Evolutionary conservation across 2,113 vertebrate species (phyloP), one percentile per base, ranked within the genome.

Genomic region (Diadophis punctatus): DNA sequence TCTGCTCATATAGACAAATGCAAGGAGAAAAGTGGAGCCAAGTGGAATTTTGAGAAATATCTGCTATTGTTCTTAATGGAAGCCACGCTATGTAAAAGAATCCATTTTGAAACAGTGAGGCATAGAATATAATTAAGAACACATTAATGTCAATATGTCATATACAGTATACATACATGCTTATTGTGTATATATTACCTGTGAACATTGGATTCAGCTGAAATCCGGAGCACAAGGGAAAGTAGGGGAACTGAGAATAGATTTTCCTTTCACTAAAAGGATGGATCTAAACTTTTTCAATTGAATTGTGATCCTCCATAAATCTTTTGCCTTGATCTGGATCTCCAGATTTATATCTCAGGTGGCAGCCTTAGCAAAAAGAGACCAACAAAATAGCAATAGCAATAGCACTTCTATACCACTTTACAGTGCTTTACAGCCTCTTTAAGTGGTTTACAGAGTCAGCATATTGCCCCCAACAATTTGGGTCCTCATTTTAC

Each of bases 21-120:
- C 39, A n/a, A 92, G 58, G 1, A 58, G 23, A 91, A 95, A 95
- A 22, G 58, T 74, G 27, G 88, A 93, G 58, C 22, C 18, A 86
- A 90, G 22, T 39, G 94, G 8, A 14, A 20, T 18, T 88, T 43
- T 86, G 91, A 63, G 56, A 91, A 68, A 9, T 91, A 63, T 63
- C 84, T 68, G 30, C 48, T 27, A 43, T 91, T 91, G 53, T 91
- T 60, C 91, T 68, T 68, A 68, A 91, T 91, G 48, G 85, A 91
- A 91, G 91, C 56, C 91, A 91, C 39, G 20, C 23, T 51, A 85
- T 12, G 3, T 48, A 46, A 84, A 43, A 46, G 34, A 55, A 58
- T n/a, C 27, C 12, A 60, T 87, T 87, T 10, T 16, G 49, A 91
- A 63, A 58, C 6, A 87, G 20, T 51, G n/a, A 34, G n/a, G n/a